Base-by-base conservation (phyloP, 2,113 vertebrate species). In the Cichladusa arquata region DNA sequence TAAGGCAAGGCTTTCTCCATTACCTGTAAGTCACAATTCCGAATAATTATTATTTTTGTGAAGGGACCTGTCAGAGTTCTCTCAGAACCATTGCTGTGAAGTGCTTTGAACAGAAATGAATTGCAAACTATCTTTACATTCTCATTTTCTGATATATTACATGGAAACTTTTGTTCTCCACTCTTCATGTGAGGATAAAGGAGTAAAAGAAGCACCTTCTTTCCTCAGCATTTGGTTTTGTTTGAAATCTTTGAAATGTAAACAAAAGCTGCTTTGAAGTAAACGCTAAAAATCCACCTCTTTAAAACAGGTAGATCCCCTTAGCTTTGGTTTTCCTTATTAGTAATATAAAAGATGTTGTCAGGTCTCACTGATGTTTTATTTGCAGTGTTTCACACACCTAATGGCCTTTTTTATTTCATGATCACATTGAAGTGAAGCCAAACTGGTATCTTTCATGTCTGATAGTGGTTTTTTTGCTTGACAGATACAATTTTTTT, bases 171-270 rank as follows among this genome's bases (percentile, higher is more conserved):
- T 48, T 64, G 48, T 93, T 84, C 69, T 73, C n/a, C 3, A 3
- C 28, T 92, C 56, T 81, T 92, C 51, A 33, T 89, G 48, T 66
- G 40, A 23, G 22, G 44, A 76, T 69, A 67, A 90, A 42, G 17
- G 14, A 82, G 42, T 70, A 73, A 73, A 93, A 88, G 33, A 31
- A 67, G n/a, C 11, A 42, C 26, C 31, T 84, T 73, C 18, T 85
- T 91, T 92, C 47, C 47, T 79, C 20, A 71, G 61, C 8, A 6
- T 82, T 86, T 78, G 28, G 47, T 70, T 81, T 92, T 89, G 10
- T 48, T 92, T 87, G 48, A 82, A 65, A 88, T 64, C 65, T 86
- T 92, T 91, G 83, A 93, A 92, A 60, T 71, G n/a, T 74, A 94
- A 88, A 81, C 47, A 91, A 76, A 94, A 76, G 14, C 25, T 65